These are phyloP conservation scores for Cichlasoma orientale DNA, from an alignment of 2,797 vertebrate species.

Conservation along the genomic window DNA sequence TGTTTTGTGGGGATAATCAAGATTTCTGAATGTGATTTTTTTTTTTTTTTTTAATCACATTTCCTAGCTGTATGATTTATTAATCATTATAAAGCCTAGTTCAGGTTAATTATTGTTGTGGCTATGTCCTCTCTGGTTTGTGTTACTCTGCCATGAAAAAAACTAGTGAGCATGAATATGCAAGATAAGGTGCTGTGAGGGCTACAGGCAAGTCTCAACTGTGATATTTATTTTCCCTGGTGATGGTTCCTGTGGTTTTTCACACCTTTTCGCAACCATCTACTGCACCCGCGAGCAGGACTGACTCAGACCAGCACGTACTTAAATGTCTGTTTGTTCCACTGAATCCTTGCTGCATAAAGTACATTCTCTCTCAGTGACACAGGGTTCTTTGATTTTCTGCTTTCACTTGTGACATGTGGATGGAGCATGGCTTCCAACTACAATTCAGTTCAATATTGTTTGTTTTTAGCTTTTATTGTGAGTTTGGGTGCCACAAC, in stretches of 20 bases:
- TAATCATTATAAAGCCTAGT: neutral
- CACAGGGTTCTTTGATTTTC: neutral
- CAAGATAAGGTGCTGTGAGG: neutral
- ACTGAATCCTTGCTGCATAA: neutral
- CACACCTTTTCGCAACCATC: neutral
- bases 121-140: neutral
- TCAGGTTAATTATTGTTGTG: neutral
- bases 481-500: neutral
- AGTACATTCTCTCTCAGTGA: neutral
- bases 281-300: neutral
- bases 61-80: neutral
- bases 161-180: neutral
- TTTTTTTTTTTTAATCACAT: no score
- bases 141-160: neutral
- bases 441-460: neutral
- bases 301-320: neutral
- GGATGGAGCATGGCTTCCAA: neutral
- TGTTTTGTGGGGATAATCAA: neutral
- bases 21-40: neutral
- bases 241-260: neutral
- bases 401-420: neutral
- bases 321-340: neutral
- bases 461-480: neutral
- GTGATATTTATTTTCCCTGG: neutral
- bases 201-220: neutral